Evolutionary conservation across 2,888 invertebrate genomes (phyloP).

Genomic region (Hypomecis atomaria): DNA sequence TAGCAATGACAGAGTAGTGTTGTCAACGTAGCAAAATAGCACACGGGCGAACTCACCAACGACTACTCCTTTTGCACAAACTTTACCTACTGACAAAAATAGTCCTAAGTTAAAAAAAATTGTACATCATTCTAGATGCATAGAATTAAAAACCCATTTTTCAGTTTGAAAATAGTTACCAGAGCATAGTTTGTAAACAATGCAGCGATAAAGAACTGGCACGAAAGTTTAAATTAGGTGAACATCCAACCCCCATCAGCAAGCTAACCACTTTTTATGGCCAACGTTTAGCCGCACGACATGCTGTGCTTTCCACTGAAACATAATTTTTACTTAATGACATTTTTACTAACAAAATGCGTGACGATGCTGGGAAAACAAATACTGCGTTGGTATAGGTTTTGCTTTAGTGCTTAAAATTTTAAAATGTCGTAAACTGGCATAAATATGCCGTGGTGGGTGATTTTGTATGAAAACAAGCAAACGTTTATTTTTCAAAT

Average conservation of each 20-base stretch:
- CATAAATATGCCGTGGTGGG: too few species aligned
- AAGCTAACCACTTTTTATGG: constrained; percentile 30
- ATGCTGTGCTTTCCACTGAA: constrained; percentile 27
- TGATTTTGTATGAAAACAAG: too few species aligned
- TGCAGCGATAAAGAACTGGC: constrained; percentile 25
- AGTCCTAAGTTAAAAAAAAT: neutral
- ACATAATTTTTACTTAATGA: constrained; percentile 32
- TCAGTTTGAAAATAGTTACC: neutral
- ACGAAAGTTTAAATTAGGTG: constrained; percentile 29
- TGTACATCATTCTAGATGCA: neutral
- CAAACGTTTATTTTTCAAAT: too few species aligned
- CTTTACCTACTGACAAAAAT: too few species aligned
- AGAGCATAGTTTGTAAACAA: constrained; percentile 17
- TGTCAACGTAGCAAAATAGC: too few species aligned
- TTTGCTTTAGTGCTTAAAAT: too few species aligned
- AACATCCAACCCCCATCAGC: constrained; percentile 33
- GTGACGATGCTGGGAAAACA: constrained; percentile 7
- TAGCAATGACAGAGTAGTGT: too few species aligned
- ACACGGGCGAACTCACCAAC: too few species aligned
- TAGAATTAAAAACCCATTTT: neutral
- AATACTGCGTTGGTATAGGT: neutral
- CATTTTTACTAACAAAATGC: constrained; percentile 27
- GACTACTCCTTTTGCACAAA: too few species aligned
- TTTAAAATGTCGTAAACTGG: too few species aligned
- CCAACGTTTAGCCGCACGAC: constrained; percentile 30